Percentiles rank a stretch among this genome's conserved stretches.
Conservation (phyloP, 2,797 vertebrate species). For the Mus minutoides region DNA sequence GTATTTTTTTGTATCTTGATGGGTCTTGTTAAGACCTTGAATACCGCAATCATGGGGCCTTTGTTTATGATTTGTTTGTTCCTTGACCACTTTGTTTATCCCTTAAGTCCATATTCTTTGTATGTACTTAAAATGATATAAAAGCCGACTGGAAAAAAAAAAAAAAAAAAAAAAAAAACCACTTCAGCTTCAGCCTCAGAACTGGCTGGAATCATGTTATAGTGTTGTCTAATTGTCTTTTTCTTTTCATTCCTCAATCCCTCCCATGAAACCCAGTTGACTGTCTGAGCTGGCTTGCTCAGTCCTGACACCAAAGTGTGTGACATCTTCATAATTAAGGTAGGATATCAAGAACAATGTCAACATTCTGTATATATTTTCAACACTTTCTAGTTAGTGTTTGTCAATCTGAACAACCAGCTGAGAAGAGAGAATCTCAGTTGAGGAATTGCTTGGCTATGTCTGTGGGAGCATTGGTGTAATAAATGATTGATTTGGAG, state of each 20-base stretch:
- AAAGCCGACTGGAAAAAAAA: not conserved
- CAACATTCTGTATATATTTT: not conserved
- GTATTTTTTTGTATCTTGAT: not conserved
- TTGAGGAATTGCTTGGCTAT: not conserved
- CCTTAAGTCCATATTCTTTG: not conserved
- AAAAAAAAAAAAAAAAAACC: not conserved
- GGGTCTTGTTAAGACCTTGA: too few relatives aligned
- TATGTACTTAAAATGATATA: not conserved
- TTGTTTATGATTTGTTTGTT: not conserved
- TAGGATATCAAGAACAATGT: not conserved
- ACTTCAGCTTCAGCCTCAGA: not conserved
- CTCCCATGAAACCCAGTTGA: not conserved
- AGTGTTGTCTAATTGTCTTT: not conserved
- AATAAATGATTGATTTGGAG: not conserved
- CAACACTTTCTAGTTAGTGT: not conserved
- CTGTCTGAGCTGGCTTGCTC: not conserved
- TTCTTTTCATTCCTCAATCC: not conserved
- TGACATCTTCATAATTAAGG: not conserved
- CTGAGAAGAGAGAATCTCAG: not conserved
- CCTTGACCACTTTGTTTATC: not conserved
- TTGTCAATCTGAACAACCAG: not conserved
- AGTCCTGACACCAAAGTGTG: not conserved
- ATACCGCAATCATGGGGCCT: too few relatives aligned
- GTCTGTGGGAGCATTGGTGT: not conserved
- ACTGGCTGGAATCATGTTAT: not conserved